Evolutionary conservation across 1,140 invertebrate genomes (phyloP), one percentile per base, ranked within the genome.

Genomic region (Papilio aristodemus): DNA sequence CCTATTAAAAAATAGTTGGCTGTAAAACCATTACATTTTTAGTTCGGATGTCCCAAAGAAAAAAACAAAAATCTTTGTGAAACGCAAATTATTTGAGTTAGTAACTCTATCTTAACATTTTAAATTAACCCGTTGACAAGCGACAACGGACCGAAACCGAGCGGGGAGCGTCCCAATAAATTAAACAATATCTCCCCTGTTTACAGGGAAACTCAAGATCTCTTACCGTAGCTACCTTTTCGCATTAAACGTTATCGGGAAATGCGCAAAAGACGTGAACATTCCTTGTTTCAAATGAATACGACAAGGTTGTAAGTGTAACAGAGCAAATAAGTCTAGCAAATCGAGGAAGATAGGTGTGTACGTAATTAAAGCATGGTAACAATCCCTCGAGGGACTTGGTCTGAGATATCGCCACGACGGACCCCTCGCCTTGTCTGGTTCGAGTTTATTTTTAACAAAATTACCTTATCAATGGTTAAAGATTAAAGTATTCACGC

Each of bases 101-200:
- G 46, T 50, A 22, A 50, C 46, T 50, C 46, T 50, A 50, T 50
- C 46, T 25, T 77, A 81, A 79, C 78, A 79, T 71, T 69, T 75
- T 85, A 81, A 88, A 86, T 84, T 83, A 86, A 84, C 81, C 77
- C 82, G 86, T 87, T 85, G 85, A 87, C 83, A 86, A 72, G 62
- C 71, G 72, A 78, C 73, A 71, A 32, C 27, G 6, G 27, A 32
- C 71, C 67, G 58, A 71, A 73, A 70, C 66, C 71, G 73, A 69
- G 68, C 76, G 77, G 62, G 77, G 74, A 77, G 77, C 76, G 75
- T 79, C 73, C 73, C 63, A 70, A 80, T 86, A 89, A 87, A 83
- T 89, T 87, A 85, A 84, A 80, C 83, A 82, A 83, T 76, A 77
- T 76, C 75, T 68, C 82, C 81, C 83, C 79, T 86, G 79, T 84